A percentile compares a stretch with the other conserved stretches of the same genome.
phyloP scores from a whole-genome alignment of 2,888 invertebrate species.

The Rosalia funebris region DNA sequence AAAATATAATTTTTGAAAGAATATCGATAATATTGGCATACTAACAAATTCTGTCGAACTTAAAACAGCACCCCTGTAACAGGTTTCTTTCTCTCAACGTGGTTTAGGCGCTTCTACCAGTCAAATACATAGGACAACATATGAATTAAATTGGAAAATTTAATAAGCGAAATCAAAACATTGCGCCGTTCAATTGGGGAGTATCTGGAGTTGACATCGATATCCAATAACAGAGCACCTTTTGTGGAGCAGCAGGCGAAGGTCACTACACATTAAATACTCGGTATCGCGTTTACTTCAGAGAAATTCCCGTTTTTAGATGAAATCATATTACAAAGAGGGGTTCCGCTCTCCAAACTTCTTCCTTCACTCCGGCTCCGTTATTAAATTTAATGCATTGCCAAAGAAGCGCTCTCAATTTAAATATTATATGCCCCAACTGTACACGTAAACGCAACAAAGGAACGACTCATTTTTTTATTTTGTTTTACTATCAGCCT shows the following conservation, averaged over 20 bases:
- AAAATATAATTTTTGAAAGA: no score
- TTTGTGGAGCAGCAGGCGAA: slow-evolving; percentile 7
- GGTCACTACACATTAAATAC: slow-evolving; percentile 20
- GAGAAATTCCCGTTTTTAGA: slow-evolving; percentile 25
- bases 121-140: no score
- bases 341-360: slow-evolving; percentile 24
- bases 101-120: no score
- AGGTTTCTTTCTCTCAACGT: not conserved
- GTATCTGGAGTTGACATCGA: no score
- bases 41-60: no score
- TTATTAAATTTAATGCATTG: slow-evolving; percentile 42
- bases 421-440: slow-evolving; percentile 34
- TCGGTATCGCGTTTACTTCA: slow-evolving; percentile 16
- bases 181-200: no score
- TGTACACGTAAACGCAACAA: slow-evolving; percentile 24
- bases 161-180: no score
- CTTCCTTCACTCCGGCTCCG: slow-evolving; percentile 29
- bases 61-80: no score
- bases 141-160: no score
- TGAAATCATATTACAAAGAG: slow-evolving; percentile 24
- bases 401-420: slow-evolving; percentile 39
- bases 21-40: no score
- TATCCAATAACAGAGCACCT: no score
- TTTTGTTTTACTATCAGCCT: slow-evolving; percentile 1
- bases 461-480: slow-evolving; percentile 9